phyloP scores from a whole-genome alignment of 1,140 invertebrate genomes.

The Pentalonia nigronervosa region DNA sequence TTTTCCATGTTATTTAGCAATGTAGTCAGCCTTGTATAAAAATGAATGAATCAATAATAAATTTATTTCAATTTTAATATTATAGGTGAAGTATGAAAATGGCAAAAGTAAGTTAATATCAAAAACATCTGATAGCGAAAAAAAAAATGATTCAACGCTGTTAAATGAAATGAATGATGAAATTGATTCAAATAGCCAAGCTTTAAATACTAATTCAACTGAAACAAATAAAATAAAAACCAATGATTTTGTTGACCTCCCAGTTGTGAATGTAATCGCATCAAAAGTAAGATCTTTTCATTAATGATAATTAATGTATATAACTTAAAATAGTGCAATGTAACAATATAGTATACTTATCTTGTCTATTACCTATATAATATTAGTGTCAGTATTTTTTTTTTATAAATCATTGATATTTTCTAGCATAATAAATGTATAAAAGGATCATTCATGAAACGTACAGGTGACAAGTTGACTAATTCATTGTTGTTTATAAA shows the following conservation, averaged over 20 bases:
- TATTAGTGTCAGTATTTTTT: not conserved
- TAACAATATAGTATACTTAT: not conserved
- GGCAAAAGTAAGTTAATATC: not conserved
- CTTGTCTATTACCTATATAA: not conserved
- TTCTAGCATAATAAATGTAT: not conserved
- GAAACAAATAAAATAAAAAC: not conserved
- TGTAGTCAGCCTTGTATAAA: not conserved
- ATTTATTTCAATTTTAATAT: not conserved
- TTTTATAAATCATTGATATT: not conserved
- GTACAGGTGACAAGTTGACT: not conserved
- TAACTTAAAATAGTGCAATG: not conserved
- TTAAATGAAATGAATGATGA: not conserved
- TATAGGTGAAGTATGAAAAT: not conserved
- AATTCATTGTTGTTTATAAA: not conserved
- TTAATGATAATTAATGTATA: not conserved
- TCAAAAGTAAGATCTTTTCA: not conserved
- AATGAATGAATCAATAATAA: not conserved
- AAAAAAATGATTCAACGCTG: not conserved
- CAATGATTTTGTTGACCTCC: not conserved
- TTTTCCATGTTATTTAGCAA: not conserved
- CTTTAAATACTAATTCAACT: not conserved
- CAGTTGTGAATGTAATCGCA: not conserved
- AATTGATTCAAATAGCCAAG: not conserved
- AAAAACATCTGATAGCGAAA: not conserved
- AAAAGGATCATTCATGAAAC: conserved; percentile 46